A percentile compares a stretch with the other conserved stretches of the same genome.
Conservation (phyloP, 2,113 vertebrate genomes). For the Octodon degus region DNA sequence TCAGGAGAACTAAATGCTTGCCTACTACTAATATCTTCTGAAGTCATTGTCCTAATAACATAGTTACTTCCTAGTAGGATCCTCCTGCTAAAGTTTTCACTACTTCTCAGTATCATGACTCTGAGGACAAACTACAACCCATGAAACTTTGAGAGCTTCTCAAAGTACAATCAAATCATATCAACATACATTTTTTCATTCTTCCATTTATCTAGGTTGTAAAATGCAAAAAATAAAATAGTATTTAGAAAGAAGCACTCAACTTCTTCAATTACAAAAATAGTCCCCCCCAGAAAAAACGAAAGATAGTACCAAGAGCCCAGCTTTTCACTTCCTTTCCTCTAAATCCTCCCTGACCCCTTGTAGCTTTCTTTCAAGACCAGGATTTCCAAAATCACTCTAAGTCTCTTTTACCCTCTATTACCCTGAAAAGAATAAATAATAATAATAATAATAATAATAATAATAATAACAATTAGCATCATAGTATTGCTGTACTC, state of each 20-base stretch:
- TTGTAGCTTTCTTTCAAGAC: not conserved
- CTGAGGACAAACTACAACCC: not conserved
- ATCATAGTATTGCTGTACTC: not conserved
- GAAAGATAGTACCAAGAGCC: not conserved
- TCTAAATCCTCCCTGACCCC: not conserved
- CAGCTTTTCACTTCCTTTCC: not conserved
- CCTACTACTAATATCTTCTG: not conserved
- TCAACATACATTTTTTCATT: not conserved
- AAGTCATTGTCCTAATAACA: not conserved
- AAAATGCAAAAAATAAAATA: constrained; percentile 24
- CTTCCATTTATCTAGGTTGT: not conserved
- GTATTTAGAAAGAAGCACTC: not conserved
- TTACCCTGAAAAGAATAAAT: not conserved
- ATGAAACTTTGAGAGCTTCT: not conserved
- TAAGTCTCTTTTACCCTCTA: not conserved
- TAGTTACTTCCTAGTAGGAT: not conserved
- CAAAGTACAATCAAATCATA: not conserved
- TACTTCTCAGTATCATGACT: not conserved
- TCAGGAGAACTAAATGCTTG: not conserved
- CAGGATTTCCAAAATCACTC: not conserved
- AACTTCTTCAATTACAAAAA: not conserved
- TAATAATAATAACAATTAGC: not conserved
- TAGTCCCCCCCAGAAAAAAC: too few species aligned
- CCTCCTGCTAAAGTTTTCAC: not conserved
- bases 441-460: too few species aligned